Evolutionary conservation across 1,140 invertebrate genomes (phyloP), one percentile per base, ranked within the genome.

Genomic region (Ooceraea biroi): DNA sequence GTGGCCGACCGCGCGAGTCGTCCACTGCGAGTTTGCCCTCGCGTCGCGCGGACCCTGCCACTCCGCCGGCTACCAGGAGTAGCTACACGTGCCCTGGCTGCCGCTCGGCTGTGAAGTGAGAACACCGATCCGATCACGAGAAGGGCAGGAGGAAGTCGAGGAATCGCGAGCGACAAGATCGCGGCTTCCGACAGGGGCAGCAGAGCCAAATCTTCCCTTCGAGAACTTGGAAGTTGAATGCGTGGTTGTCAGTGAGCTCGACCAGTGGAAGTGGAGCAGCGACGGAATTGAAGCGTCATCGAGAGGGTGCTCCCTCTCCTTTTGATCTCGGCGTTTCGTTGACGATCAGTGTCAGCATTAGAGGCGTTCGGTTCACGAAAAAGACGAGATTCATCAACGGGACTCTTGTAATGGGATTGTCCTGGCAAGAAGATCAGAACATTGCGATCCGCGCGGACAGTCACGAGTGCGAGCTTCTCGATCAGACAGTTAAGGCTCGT

Each of bases 21-120:
- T 88, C 78, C 87, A 85, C 52, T 72, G 80, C 76, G 82, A 69
- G 82, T 85, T 84, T 69, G 85, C 86, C 85, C 85, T 87, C 74
- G 80, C 60, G 82, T 88, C 86, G 86, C 85, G 85, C 74, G 69
- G 83, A 85, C 36, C 86, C 71, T 88, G 86, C 82, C 85, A 88
- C 86, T 88, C 85, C 82, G 86, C 74, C 74, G 73, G 82, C 86
- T 87, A 88, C 85, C 85, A 84, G 69, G 85, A 88, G 86, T 88
- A 87, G 58, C 60, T 87, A 66, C 82, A 88, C 86, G 86, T 88
- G 86, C 82, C 65, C 19, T 30, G 78, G 36, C 36, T 41, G 63
- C 58, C 7, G 52, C 86, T 60, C 80, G 85, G 17, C 12, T 30
- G 17, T 22, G 25, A 71, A 25, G 41, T 65, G 41, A 25, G 17